phyloP scores from a whole-genome alignment of 2,888 invertebrate genomes.

The Trachelus tabidus region DNA sequence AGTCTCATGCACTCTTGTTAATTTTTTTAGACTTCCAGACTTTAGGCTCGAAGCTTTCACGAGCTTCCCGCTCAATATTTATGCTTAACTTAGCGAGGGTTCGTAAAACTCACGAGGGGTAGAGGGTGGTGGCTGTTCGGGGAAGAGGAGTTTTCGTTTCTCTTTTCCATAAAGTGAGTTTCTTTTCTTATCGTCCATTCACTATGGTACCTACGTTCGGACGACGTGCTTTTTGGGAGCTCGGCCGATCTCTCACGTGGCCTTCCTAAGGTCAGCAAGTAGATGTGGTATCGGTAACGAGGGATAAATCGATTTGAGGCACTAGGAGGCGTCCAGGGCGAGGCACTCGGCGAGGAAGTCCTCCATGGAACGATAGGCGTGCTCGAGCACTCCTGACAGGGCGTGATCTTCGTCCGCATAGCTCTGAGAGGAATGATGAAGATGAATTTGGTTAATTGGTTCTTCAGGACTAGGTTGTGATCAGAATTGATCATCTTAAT shows the following conservation, averaged over 20 bases:
- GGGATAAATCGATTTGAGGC: conserved; percentile 59
- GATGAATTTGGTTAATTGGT: too few relatives aligned
- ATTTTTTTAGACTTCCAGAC: too few relatives aligned
- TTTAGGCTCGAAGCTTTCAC: too few relatives aligned
- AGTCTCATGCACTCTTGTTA: too few relatives aligned
- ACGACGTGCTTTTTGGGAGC: too few relatives aligned
- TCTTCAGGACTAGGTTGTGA: too few relatives aligned
- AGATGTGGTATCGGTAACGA: conserved; percentile 54
- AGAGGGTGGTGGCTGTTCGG: not conserved
- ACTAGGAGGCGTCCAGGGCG: conserved; percentile 79
- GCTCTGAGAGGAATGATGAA: conserved; percentile 72
- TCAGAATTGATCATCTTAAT: too few relatives aligned
- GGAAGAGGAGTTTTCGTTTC: not conserved
- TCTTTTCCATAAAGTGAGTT: not conserved
- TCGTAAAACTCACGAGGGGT: not conserved
- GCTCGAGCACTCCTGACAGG: conserved; percentile 85
- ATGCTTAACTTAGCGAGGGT: not conserved
- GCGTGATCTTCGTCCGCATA: conserved; percentile 94
- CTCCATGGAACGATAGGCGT: conserved; percentile 94
- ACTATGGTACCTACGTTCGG: too few relatives aligned
- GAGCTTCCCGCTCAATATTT: not conserved
- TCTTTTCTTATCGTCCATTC: too few relatives aligned
- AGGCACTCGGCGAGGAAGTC: conserved; percentile 92
- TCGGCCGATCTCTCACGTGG: not conserved
- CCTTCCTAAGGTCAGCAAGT: conserved; percentile 28